These are phyloP conservation scores for Rugalucina vietnamica DNA, from an alignment of 2,888 invertebrate species.

Conservation along the genomic window DNA sequence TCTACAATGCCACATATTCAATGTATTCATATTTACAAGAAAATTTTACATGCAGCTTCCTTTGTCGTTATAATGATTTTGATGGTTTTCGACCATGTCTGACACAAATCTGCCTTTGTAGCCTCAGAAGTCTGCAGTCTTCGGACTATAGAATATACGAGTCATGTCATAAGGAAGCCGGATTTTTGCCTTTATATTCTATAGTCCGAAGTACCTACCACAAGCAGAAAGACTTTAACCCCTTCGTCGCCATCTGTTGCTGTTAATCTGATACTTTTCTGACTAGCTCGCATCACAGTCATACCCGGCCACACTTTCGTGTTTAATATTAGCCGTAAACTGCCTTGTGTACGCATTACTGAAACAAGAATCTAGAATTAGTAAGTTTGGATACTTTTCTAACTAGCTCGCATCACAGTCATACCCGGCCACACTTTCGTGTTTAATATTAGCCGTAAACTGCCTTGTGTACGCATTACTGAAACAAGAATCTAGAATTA, in stretches of 20 bases:
- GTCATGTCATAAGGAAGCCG: too few relatives aligned
- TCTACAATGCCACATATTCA: too few relatives aligned
- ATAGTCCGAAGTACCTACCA: conserved; percentile 87
- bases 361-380: too few relatives aligned
- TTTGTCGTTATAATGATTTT: too few relatives aligned
- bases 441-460: conserved; percentile 94
- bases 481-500: too few relatives aligned
- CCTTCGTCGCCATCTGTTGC: conserved; percentile 89
- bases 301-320: conserved; percentile 97
- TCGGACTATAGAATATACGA: too few relatives aligned
- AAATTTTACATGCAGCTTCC: too few relatives aligned
- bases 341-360: conserved; percentile 95
- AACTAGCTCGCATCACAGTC: conserved; percentile 94
- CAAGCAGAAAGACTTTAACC: conserved; percentile 93
- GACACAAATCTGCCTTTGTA: too few relatives aligned
- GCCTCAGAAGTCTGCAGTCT: too few relatives aligned
- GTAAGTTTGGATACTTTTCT: conserved; percentile 94
- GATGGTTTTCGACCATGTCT: too few relatives aligned
- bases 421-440: conserved; percentile 97
- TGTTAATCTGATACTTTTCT: conserved; percentile 94
- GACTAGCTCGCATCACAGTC: conserved; percentile 94
- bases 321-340: conserved; percentile 94
- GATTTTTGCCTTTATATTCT: too few relatives aligned
- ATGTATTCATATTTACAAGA: too few relatives aligned
- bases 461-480: conserved; percentile 95